Evolutionary conservation across 2,113 vertebrate genomes (phyloP), one percentile per base, ranked within the genome.

Genomic region (Mola mola): DNA sequence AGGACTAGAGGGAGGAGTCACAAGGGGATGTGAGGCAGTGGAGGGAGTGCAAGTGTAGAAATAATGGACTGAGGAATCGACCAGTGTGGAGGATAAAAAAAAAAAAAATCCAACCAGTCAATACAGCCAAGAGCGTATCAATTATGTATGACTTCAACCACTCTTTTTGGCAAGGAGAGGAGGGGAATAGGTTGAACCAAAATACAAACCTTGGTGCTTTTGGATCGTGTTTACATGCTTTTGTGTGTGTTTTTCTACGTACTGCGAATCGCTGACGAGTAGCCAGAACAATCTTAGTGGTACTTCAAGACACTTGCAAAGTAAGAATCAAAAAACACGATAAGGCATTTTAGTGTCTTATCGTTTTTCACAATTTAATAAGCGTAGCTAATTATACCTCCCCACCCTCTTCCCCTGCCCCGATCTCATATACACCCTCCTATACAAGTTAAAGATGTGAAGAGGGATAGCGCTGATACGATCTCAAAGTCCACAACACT

Each of bases 131-230:
- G 79, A 87, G 84, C 60, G 64, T 80, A 89, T 90, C 79, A 90
- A 91, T 91, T 88, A 91, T 91, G 81, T 89, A 91, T 89, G 84
- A 43, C 65, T 78, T 67, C 79, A 84, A 58, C 70, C 57, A 29
- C 56, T 68, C 59, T 65, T 88, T 81, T 81, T 63, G 73, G 64
- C 11, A 36, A 63, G 28, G 25, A 33, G 65, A 65, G 19, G 31
- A 52, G 37, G 58, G 59, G 51, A 62, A 31, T 16, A 29, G 70
- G 63, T 40, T 19, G n/a, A 28, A 25, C 26, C 21, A 24, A 10
- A 55, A 49, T 42, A n/a, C n/a, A n/a, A n/a, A n/a, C n/a, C n/a
- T n/a, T n/a, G n/a, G n/a, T n/a, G n/a, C n/a, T n/a, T n/a, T n/a
- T n/a, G n/a, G n/a, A n/a, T n/a, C n/a, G n/a, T n/a, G n/a, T n/a